Conservation (phyloP, 2,888 invertebrate genomes). For the Muscina levida region DNA sequence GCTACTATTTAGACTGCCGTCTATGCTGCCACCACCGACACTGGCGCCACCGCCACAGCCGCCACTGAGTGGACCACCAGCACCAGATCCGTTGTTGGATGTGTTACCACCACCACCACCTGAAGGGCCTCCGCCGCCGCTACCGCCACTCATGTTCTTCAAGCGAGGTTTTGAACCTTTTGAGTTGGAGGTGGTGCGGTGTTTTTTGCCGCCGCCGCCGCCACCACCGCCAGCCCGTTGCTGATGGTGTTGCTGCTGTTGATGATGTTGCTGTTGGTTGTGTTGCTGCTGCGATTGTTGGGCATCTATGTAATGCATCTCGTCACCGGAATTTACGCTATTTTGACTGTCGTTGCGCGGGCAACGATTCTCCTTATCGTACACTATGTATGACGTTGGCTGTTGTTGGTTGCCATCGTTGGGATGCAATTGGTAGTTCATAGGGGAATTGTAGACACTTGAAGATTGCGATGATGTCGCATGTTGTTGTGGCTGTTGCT, state of each 20-base stretch:
- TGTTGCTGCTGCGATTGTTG: conserved; percentile 69
- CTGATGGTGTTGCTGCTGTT: conserved; percentile 64
- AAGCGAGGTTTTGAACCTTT: conserved; percentile 79
- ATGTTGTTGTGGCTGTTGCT: conserved; percentile 69
- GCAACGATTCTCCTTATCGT: conserved; percentile 75
- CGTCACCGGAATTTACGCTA: conserved; percentile 72
- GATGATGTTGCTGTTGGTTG: conserved; percentile 53
- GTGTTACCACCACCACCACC: conserved; percentile 59
- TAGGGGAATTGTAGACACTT: conserved; percentile 74
- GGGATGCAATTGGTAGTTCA: conserved; percentile 73
- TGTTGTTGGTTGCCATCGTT: conserved; percentile 65
- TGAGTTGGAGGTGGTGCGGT: conserved; percentile 78
- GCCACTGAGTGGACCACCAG: background rate
- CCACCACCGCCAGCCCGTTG: conserved; percentile 73
- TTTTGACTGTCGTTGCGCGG: conserved; percentile 74
- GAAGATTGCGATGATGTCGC: conserved; percentile 65
- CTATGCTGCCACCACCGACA: conserved; percentile 77
- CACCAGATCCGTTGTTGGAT: conserved; percentile 66
- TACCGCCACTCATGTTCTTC: conserved; percentile 79
- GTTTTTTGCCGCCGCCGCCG: conserved; percentile 76
- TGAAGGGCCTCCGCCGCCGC: conserved; percentile 71
- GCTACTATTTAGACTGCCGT: conserved; percentile 68
- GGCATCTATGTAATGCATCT: conserved; percentile 74
- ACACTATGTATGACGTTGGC: conserved; percentile 69
- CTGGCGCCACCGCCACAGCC: conserved; percentile 77